Evolutionary conservation across 1,140 invertebrate genomes (phyloP).

Genomic region (Saccostrea cuccullata): DNA sequence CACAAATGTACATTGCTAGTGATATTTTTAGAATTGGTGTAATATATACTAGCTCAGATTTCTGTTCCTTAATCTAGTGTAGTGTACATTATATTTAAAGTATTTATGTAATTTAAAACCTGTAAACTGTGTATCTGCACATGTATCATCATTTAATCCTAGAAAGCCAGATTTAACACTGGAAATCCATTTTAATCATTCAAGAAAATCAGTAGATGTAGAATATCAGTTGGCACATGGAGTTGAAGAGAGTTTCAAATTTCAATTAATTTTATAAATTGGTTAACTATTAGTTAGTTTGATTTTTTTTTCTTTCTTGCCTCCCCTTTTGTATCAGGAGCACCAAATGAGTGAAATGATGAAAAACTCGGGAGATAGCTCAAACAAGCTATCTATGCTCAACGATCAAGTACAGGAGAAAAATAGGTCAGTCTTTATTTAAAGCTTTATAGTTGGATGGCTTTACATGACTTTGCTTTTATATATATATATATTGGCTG

Average conservation of each 20-base stretch:
- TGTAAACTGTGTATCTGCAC: neutral
- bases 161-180: neutral
- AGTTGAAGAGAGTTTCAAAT: neutral
- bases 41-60: neutral
- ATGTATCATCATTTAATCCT: neutral
- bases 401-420: constrained; percentile 77
- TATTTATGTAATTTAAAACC: neutral
- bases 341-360: constrained; percentile 76
- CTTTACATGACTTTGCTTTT: constrained; percentile 5
- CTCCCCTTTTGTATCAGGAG: constrained; percentile 67
- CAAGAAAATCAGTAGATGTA: neutral
- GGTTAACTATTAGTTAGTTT: constrained; percentile 10
- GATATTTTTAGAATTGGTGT: neutral
- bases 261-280: neutral
- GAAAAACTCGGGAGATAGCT: constrained; percentile 78
- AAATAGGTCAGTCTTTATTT: constrained; percentile 75
- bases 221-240: constrained; percentile 11
- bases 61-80: neutral
- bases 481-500: constrained; percentile 1
- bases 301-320: constrained; percentile 51
- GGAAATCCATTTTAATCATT: neutral
- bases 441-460: constrained; percentile 40
- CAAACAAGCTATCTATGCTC: constrained; percentile 74
- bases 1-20: neutral
- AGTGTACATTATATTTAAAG: neutral